A percentile compares a stretch with the other conserved stretches of the same genome.
Conservation (phyloP, 2,113 vertebrate species). For the Pseudorhombus dupliciocellatus region DNA sequence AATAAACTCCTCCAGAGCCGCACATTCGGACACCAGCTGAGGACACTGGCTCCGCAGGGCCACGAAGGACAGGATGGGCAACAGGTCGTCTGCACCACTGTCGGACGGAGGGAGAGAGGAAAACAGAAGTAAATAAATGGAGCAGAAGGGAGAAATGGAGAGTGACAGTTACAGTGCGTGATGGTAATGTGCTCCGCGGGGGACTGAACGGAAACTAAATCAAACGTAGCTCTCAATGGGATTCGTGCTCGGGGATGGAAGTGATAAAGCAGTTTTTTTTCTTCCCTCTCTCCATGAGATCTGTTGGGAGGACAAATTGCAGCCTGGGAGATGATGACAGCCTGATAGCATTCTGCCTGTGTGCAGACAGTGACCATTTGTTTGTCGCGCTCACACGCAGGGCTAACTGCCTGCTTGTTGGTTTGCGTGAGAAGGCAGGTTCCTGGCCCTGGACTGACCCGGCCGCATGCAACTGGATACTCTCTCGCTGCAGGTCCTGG, state of each 20-base stretch:
- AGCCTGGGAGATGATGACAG: conserved; percentile 57
- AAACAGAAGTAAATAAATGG: conserved; percentile 15
- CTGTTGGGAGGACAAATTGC: conserved; percentile 62
- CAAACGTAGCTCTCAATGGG: conserved; percentile 27
- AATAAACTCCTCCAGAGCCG: conserved; percentile 94
- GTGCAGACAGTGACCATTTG: conserved; percentile 66
- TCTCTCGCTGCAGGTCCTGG: conserved; percentile 33
- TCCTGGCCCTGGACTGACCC: conserved; percentile 48
- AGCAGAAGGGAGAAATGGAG: not conserved
- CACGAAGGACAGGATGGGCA: conserved; percentile 94
- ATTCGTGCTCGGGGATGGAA: conserved; percentile 41
- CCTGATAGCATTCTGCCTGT: conserved; percentile 63
- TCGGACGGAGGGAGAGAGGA: not conserved
- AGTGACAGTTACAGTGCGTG: conserved; percentile 28
- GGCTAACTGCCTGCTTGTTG: conserved; percentile 17
- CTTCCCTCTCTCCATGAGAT: conserved; percentile 6
- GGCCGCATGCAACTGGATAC: conserved; percentile 62
- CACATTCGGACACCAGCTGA: conserved; percentile 92
- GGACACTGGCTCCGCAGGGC: conserved; percentile 87
- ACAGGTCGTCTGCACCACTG: conserved; percentile 93
- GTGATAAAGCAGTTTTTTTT: not conserved
- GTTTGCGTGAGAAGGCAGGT: conserved; percentile 69
- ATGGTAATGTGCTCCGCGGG: conserved; percentile 10
- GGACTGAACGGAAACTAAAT: conserved; percentile 14
- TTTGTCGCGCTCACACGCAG: conserved; percentile 73